Conservation (phyloP, 2,113 vertebrate species). For the Oceanodroma tethys region DNA sequence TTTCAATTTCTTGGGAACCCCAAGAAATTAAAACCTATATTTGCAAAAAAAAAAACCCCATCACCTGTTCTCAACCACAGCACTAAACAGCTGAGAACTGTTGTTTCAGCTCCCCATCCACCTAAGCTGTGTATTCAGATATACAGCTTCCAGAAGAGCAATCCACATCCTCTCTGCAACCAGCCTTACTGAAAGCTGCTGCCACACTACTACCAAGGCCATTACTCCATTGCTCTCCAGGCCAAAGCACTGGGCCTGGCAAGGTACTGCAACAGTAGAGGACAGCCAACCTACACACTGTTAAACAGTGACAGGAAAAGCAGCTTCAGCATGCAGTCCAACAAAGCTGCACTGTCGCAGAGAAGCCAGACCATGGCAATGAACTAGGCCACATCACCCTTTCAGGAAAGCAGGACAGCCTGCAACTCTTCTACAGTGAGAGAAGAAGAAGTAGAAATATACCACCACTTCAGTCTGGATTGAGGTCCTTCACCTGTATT, state of each 20-base stretch:
- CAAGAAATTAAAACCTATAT: neutral
- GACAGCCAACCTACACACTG: neutral
- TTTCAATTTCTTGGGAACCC: neutral
- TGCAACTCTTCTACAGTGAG: neutral
- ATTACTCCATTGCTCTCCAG: rapidly evolving
- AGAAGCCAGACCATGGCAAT: neutral
- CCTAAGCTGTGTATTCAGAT: neutral
- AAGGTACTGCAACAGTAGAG: neutral
- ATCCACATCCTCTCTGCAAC: neutral
- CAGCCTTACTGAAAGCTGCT: neutral
- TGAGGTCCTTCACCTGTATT: neutral
- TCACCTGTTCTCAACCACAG: neutral
- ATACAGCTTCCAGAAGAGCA: neutral
- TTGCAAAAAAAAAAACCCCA: neutral
- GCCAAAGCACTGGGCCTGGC: neutral
- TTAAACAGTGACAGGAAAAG: neutral
- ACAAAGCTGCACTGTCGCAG: no score
- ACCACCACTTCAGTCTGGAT: neutral
- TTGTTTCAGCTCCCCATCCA: neutral
- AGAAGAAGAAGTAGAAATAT: neutral
- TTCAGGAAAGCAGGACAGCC: neutral
- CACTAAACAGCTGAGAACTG: neutral
- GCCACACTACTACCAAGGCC: neutral
- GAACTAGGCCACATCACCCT: neutral
- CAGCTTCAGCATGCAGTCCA: neutral